These are phyloP conservation scores for Apodemia duryi DNA, from an alignment of 2,888 invertebrate species.

Conservation along the genomic window DNA sequence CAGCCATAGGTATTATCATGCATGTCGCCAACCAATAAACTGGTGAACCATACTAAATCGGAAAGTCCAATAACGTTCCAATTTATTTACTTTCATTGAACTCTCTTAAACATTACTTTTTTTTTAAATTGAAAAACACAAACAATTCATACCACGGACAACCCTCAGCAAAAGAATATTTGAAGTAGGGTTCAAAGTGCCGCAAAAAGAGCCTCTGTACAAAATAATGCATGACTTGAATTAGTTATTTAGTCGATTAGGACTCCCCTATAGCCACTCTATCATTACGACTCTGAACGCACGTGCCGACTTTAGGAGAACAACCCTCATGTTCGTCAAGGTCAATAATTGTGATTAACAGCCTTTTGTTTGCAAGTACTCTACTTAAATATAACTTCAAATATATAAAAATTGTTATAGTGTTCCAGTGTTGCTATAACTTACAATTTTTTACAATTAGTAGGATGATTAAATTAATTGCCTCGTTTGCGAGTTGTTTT, in stretches of 20 bases:
- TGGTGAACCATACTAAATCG: no score
- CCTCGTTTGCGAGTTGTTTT: no score
- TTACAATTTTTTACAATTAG: no score
- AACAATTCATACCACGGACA: constrained; percentile 5
- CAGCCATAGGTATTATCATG: no score
- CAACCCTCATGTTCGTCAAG: constrained; percentile 64
- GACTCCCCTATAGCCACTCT: constrained; percentile 71
- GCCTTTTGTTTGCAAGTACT: constrained; percentile 34
- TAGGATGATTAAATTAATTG: no score
- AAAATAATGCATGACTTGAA: constrained; percentile 71
- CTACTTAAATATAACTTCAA: no score
- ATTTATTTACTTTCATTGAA: no score
- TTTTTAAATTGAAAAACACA: constrained; percentile 3
- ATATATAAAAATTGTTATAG: no score
- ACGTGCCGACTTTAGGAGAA: constrained; percentile 62
- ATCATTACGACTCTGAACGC: constrained; percentile 71
- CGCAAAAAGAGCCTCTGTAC: constrained; percentile 63
- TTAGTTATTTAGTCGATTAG: constrained; percentile 77
- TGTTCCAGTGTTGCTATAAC: no score
- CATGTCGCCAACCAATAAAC: no score
- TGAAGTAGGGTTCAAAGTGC: constrained; percentile 49
- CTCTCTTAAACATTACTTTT: no score
- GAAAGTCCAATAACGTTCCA: no score
- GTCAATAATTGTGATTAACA: constrained; percentile 65
- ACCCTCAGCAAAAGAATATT: constrained; percentile 37